These are phyloP conservation scores for Mormyrus proboscirostris DNA, from an alignment of 2,797 vertebrate genomes.

Conservation along the genomic window DNA sequence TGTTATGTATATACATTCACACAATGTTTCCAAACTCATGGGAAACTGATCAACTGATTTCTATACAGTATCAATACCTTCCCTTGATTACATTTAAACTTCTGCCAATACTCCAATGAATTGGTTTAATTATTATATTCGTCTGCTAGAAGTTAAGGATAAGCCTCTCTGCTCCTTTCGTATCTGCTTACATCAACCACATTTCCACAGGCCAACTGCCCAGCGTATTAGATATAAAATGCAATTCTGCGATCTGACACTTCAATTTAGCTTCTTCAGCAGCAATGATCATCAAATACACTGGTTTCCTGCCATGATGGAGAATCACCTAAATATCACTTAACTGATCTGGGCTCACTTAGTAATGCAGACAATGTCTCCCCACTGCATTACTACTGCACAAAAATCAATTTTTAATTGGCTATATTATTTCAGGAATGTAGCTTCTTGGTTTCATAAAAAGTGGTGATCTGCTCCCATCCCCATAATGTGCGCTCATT, in stretches of 20 bases:
- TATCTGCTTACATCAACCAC: conserved; percentile 47
- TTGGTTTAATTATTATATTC: conserved; percentile 18
- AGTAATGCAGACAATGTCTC: conserved; percentile 54
- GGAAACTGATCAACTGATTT: neutral
- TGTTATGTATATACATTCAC: neutral
- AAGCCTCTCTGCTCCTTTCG: conserved; percentile 50
- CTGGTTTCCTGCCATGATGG: conserved; percentile 57
- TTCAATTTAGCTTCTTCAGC: conserved; percentile 65
- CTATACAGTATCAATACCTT: conserved; percentile 13
- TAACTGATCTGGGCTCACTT: conserved; percentile 54
- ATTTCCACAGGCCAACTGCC: conserved; percentile 59
- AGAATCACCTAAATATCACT: conserved; percentile 68
- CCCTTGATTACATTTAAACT: conserved; percentile 6
- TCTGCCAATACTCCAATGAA: conserved; percentile 10
- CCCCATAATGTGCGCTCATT: neutral
- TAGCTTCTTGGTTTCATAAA: conserved; percentile 34
- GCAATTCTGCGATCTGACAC: conserved; percentile 65
- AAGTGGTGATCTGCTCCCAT: neutral
- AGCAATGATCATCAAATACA: conserved; percentile 60
- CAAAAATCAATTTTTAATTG: conserved; percentile 71
- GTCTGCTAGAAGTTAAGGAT: conserved; percentile 22
- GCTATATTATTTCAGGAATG: conserved; percentile 56
- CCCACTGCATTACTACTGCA: conserved; percentile 56
- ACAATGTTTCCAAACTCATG: neutral
- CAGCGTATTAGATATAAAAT: conserved; percentile 71